Evolutionary conservation across 1,140 invertebrate species (phyloP).

Genomic region (Archegozetes longisetosus): DNA sequence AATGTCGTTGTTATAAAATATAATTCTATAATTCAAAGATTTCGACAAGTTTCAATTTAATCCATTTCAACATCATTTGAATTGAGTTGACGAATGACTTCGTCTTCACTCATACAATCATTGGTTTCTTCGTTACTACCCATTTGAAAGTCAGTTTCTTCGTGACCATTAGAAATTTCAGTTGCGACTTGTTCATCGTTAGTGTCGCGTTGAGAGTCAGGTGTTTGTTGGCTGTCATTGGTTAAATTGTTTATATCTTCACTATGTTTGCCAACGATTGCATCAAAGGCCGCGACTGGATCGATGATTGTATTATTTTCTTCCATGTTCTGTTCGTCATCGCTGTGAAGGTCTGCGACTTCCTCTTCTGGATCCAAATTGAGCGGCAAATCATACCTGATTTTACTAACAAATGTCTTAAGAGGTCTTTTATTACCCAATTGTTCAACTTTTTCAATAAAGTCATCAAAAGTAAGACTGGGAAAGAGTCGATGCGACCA

Average conservation of each 20-base stretch:
- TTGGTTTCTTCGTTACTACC: neutral
- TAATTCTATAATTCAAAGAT: no score
- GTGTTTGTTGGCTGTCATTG: no score
- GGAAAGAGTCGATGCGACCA: constrained; percentile 83
- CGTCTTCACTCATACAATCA: neutral
- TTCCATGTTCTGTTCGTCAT: neutral
- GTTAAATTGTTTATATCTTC: no score
- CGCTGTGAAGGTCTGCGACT: neutral
- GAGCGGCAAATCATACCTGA: neutral
- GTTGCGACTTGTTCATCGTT: no score
- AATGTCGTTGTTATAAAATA: neutral
- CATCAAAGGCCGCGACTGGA: neutral
- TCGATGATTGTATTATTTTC: neutral
- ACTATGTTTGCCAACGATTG: neutral
- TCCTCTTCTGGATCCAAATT: neutral
- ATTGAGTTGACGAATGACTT: neutral
- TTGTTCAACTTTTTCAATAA: constrained; percentile 57
- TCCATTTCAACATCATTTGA: neutral
- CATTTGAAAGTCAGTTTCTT: neutral
- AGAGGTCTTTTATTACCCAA: constrained; percentile 54
- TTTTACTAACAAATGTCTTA: constrained; percentile 22
- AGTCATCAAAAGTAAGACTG: constrained; percentile 68
- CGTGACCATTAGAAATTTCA: no score
- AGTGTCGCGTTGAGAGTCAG: no score
- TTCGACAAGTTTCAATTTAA: no score